A percentile compares a stretch with the other conserved stretches of the same genome.
These are phyloP conservation scores for Therioaphis trifolii DNA, from an alignment of 2,888 invertebrate genomes.

Conservation along the genomic window DNA sequence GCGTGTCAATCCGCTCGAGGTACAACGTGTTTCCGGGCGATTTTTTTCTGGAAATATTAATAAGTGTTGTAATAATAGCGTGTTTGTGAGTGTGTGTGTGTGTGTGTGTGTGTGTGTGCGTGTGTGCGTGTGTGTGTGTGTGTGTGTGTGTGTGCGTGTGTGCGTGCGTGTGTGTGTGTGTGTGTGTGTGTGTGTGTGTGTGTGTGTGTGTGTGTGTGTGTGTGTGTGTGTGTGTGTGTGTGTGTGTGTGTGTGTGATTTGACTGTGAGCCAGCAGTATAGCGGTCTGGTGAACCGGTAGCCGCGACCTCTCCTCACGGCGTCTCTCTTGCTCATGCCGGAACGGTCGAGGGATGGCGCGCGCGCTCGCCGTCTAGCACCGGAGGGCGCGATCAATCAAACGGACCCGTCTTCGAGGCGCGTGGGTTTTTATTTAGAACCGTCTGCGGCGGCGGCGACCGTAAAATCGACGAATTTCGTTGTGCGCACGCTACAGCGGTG, in stretches of 20 bases:
- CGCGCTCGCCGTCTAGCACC: neutral
- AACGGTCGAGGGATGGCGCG: neutral
- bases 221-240: too few relatives aligned
- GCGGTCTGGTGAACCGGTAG: neutral
- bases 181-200: too few relatives aligned
- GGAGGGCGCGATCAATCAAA: constrained; percentile 46
- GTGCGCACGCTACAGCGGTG: too few relatives aligned
- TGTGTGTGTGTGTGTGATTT: constrained; percentile 41
- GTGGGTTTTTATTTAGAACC: constrained; percentile 54
- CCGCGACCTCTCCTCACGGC: constrained; percentile 21
- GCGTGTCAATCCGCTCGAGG: too few relatives aligned
- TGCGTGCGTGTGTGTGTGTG: too few relatives aligned
- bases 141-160: too few relatives aligned
- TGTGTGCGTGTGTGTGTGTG: too few relatives aligned
- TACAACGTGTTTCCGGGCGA: too few relatives aligned
- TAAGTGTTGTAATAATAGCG: neutral
- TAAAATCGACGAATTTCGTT: constrained; percentile 1
- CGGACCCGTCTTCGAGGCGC: constrained; percentile 10
- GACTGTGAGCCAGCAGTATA: constrained; percentile 25
- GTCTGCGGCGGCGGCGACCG: constrained; percentile 30
- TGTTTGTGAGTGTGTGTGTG: neutral
- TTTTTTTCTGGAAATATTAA: too few relatives aligned
- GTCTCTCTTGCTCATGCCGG: neutral
- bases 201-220: too few relatives aligned
- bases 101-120: constrained; percentile 21